Conservation (phyloP, 2,888 invertebrate genomes). For the Euplagia quadripunctaria region DNA sequence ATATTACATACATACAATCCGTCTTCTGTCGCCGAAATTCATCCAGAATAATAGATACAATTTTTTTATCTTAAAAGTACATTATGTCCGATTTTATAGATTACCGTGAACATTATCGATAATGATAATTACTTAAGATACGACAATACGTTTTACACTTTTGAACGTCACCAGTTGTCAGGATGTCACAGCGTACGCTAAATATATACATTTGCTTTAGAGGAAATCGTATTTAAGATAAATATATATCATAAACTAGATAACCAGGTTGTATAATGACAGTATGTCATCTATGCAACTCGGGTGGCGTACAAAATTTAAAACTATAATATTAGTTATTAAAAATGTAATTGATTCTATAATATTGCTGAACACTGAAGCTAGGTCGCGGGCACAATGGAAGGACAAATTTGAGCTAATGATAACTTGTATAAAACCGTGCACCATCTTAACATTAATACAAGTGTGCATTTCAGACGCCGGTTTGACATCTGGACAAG, state of each 20-base stretch:
- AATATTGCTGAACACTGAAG: slow-evolving; percentile 40
- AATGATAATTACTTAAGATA: slow-evolving; percentile 20
- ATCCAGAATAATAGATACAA: slow-evolving; percentile 28
- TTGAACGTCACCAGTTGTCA: slow-evolving; percentile 23
- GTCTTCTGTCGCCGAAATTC: slow-evolving; percentile 10
- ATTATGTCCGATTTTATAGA: slow-evolving; percentile 22
- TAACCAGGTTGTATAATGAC: neutral
- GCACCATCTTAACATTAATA: slow-evolving; percentile 14
- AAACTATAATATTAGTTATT: slow-evolving; percentile 13
- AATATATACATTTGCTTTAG: slow-evolving; percentile 35
- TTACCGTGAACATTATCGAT: slow-evolving; percentile 22
- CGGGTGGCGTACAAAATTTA: slow-evolving; percentile 15
- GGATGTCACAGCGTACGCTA: slow-evolving; percentile 8
- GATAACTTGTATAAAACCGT: slow-evolving; percentile 34
- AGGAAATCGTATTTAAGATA: slow-evolving; percentile 2
- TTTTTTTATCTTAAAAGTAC: slow-evolving; percentile 1
- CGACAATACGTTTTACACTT: slow-evolving; percentile 14
- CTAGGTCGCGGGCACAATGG: slow-evolving; percentile 39
- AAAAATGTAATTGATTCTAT: slow-evolving; percentile 16
- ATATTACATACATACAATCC: slow-evolving; percentile 25
- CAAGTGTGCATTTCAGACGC: slow-evolving; percentile 19
- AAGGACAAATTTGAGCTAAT: slow-evolving; percentile 59
- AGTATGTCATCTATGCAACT: neutral
- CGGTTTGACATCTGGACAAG: slow-evolving; percentile 40
- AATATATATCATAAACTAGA: neutral